phyloP scores from a whole-genome alignment of 2,113 vertebrate genomes.

The Urocitellus parryii region DNA sequence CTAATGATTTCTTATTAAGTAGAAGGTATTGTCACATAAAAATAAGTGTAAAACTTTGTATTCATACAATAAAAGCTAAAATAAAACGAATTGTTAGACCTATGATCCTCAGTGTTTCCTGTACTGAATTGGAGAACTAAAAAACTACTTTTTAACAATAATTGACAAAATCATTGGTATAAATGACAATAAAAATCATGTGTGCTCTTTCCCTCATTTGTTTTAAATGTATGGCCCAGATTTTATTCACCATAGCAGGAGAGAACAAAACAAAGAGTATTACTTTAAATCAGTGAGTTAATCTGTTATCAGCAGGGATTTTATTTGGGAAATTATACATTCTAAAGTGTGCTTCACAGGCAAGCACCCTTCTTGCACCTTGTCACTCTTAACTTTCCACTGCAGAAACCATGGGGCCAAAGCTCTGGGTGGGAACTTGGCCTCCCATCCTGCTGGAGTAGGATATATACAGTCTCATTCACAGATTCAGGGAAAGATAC shows the following conservation, averaged over 20 bases:
- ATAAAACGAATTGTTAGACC: neutral
- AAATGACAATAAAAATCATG: neutral
- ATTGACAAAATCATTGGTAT: neutral
- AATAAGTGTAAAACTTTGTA: neutral
- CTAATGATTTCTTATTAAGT: constrained; percentile 45
- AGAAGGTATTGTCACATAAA: neutral
- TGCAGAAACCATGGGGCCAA: neutral
- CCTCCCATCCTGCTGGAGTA: neutral
- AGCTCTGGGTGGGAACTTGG: neutral
- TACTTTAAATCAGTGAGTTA: neutral
- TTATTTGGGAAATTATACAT: neutral
- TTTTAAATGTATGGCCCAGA: constrained; percentile 1
- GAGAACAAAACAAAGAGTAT: neutral
- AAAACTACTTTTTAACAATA: neutral
- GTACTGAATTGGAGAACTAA: neutral
- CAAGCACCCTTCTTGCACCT: neutral
- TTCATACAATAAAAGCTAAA: neutral
- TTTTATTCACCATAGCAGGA: neutral
- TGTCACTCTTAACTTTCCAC: neutral
- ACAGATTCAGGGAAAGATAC: neutral
- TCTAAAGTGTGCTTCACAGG: neutral
- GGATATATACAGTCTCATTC: neutral
- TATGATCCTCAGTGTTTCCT: constrained; percentile 8
- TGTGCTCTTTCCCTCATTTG: neutral
- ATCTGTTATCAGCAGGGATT: neutral